Percentiles rank a stretch among this genome's conserved stretches.
Conservation (phyloP, 2,888 invertebrate species). For the Parapristionchus giblindavisi region DNA sequence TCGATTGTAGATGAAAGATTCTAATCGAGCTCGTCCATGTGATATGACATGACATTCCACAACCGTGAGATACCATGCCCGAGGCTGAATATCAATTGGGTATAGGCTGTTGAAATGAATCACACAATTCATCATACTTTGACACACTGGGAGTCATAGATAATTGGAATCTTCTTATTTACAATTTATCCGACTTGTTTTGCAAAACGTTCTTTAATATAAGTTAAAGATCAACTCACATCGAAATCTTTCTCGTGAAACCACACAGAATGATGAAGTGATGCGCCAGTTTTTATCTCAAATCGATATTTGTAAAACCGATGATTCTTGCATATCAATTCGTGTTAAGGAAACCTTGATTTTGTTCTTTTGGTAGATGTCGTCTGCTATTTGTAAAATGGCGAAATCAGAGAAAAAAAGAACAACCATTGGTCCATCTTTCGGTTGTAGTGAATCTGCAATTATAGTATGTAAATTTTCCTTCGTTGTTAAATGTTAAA, state of each 20-base stretch:
- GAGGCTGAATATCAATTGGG: conserved; percentile 3
- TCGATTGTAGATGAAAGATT: not conserved
- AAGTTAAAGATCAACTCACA: not conserved
- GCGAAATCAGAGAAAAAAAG: conserved; percentile 17
- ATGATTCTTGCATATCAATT: too few relatives aligned
- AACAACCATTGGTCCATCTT: not conserved
- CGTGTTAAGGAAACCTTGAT: too few relatives aligned
- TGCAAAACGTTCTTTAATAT: not conserved
- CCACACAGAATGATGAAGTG: conserved; percentile 29
- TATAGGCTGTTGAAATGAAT: not conserved
- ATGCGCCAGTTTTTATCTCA: not conserved
- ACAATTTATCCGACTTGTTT: too few relatives aligned
- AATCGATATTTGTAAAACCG: too few relatives aligned
- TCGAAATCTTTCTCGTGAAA: conserved; percentile 25
- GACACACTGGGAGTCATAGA: too few relatives aligned
- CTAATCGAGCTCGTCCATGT: not conserved
- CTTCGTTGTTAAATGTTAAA: too few relatives aligned
- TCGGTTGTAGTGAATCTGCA: not conserved
- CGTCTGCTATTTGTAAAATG: not conserved
- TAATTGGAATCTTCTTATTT: too few relatives aligned
- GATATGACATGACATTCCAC: conserved; percentile 3
- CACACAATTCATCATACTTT: too few relatives aligned
- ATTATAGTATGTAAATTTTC: not conserved
- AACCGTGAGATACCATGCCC: not conserved
- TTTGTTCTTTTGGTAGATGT: not conserved